A percentile compares a stretch with the other conserved stretches of the same genome.
phyloP scores from a whole-genome alignment of 2,888 invertebrate genomes.

The Phorcus lineatus region DNA sequence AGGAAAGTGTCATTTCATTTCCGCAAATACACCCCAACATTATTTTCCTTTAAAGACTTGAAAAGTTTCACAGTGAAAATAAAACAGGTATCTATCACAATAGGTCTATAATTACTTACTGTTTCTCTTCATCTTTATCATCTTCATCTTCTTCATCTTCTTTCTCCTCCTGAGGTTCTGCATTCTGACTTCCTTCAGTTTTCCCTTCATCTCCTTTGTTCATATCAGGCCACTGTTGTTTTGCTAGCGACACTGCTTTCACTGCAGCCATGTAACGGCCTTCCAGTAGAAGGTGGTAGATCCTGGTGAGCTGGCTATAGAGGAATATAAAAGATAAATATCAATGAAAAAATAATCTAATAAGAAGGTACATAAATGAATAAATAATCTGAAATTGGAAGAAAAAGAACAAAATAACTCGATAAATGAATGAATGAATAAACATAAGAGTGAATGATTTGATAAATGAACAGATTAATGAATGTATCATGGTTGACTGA shows the following conservation, averaged over 20 bases:
- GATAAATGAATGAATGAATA: no score
- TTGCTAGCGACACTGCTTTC: background rate
- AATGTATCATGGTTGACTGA: no score
- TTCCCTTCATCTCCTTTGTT: background rate
- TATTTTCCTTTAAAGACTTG: no score
- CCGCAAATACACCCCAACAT: no score
- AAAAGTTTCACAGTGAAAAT: no score
- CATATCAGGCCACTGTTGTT: slow-evolving; percentile 17
- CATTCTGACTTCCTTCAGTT: background rate
- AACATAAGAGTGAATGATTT: no score
- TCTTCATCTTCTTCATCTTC: background rate
- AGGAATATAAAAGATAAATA: background rate
- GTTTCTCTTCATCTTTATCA: background rate
- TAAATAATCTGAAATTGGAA: no score
- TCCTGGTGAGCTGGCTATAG: slow-evolving; percentile 23
- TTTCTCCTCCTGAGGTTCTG: background rate
- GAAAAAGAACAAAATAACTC: no score
- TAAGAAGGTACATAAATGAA: background rate
- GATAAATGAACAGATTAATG: background rate
- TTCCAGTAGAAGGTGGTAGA: slow-evolving; percentile 29
- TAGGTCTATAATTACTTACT: no score
- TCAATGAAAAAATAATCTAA: background rate
- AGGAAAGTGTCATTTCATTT: no score
- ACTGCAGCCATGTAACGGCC: slow-evolving; percentile 28
- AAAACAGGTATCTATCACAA: no score